phyloP scores from a whole-genome alignment of 1,140 invertebrate genomes.

The Latrodectus geometricus region DNA sequence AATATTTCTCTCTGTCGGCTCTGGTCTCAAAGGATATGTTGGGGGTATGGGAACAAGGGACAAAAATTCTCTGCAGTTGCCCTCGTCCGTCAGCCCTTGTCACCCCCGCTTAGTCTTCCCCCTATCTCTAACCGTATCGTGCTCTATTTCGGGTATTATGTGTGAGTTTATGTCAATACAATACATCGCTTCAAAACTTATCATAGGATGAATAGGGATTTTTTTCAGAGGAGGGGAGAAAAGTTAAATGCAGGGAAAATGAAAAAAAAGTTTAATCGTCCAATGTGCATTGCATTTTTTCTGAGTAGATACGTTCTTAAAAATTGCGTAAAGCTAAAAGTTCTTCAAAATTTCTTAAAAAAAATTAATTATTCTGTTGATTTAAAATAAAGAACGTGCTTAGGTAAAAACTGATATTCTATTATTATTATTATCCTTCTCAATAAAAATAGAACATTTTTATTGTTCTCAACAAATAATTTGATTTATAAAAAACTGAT shows the following conservation, averaged over 20 bases:
- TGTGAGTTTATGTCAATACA: constrained; percentile 33
- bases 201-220: constrained; percentile 22
- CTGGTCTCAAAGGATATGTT: constrained; percentile 34
- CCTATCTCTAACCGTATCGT: background rate
- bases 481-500: too few relatives aligned
- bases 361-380: too few relatives aligned
- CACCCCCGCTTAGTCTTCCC: background rate
- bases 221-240: background rate
- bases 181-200: constrained; percentile 30
- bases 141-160: constrained; percentile 18
- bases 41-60: constrained; percentile 16
- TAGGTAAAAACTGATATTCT: too few relatives aligned
- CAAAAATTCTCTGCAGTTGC: constrained; percentile 29
- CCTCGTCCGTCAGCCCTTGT: constrained; percentile 26
- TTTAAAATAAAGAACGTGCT: too few relatives aligned
- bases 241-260: background rate
- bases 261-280: too few relatives aligned
- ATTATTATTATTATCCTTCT: too few relatives aligned
- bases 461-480: too few relatives aligned
- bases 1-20: constrained; percentile 29
- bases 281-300: too few relatives aligned
- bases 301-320: too few relatives aligned
- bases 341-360: too few relatives aligned
- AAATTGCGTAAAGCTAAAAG: too few relatives aligned
- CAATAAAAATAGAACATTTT: too few relatives aligned